These are phyloP conservation scores for Liopterus haemorrhoidalis DNA, from an alignment of 2,888 invertebrate genomes.

Conservation along the genomic window DNA sequence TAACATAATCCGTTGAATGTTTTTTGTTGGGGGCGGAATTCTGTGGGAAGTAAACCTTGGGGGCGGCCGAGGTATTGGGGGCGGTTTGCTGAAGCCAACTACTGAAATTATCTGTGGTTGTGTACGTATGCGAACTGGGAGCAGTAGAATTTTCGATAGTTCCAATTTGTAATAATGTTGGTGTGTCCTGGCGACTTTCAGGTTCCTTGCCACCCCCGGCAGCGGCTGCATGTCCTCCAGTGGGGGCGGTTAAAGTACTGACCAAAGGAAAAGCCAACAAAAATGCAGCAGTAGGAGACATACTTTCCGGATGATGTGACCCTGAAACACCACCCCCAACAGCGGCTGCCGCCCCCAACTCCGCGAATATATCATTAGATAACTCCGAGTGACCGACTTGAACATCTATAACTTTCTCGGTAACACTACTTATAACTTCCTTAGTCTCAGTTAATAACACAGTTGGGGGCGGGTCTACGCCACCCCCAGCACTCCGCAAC, in stretches of 20 bases:
- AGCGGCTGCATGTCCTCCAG: too few species aligned
- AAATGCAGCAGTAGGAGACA: slow-evolving; percentile 72
- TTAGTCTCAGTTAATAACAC: background rate
- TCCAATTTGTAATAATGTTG: slow-evolving; percentile 48
- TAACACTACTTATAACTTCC: background rate
- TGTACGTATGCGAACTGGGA: too few species aligned
- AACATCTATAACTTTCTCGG: slow-evolving; percentile 34
- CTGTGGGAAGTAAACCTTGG: slow-evolving; percentile 15
- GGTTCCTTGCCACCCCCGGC: slow-evolving; percentile 22
- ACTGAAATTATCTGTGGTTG: slow-evolving; percentile 28
- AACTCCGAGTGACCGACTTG: slow-evolving; percentile 48
- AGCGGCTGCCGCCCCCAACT: slow-evolving; percentile 50
- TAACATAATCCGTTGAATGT: too few species aligned
- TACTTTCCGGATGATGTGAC: slow-evolving; percentile 54
- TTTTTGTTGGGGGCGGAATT: too few species aligned
- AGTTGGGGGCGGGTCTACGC: too few species aligned
- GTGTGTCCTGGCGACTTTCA: slow-evolving; percentile 45
- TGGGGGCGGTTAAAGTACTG: slow-evolving; percentile 53
- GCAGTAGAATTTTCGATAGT: too few species aligned
- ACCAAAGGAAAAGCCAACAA: slow-evolving; percentile 70
- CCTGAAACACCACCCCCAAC: slow-evolving; percentile 33
- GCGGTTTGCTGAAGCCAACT: background rate
- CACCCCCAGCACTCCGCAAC: slow-evolving; percentile 50
- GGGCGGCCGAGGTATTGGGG: slow-evolving; percentile 15
- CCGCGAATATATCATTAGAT: slow-evolving; percentile 56